Base-by-base conservation (phyloP, 2,888 invertebrate species). In the Amiota mariae region DNA sequence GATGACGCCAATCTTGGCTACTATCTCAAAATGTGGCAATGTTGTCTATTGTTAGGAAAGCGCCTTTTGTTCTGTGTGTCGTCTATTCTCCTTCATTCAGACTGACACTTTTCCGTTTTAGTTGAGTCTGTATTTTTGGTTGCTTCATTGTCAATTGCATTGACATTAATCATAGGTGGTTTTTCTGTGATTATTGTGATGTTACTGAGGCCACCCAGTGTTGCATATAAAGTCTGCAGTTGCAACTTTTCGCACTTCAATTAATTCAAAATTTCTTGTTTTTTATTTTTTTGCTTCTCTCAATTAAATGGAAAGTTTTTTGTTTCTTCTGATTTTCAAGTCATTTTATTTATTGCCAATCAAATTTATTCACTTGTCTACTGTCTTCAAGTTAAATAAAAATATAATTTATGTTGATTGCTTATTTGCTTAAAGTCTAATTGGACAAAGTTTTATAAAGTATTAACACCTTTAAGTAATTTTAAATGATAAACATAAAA, bases 91-190 rank as follows among this genome's bases (percentile, higher is more conserved):
- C 24, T 61, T 61, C 20, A 61, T 61, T 51, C 12, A n/a, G n/a
- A 12, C 13, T 61, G 18, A 24, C 61, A 61, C 18, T 24, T 18
- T 61, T 36, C 36, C 18, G 36, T 9, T 51, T 20, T 51, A 13
- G 49, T 11, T 36, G 11, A 46, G 46, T 64, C 20, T 64, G 13
- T 15, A 47, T 51, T n/a, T 64, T 47, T 15, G 18, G 36, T 57
- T 46, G 12, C 24, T 24, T 18, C 67, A 49, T 72, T 49, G 86
- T 86, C 83, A 83, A 82, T 82, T 85, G 81, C 76, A 79, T 83
- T 83, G 86, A 86, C 83, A 86, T 83, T 83, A 85, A 83, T 83
- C 83, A 85, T 83, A 77, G 74, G 85, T 78, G 77, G 77, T 85
- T 82, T 11, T 64, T 1, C 12, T 20, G 36, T 4, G 36, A 36